Base-by-base conservation (phyloP, 2,797 vertebrate species). In the Siniperca obscura region DNA sequence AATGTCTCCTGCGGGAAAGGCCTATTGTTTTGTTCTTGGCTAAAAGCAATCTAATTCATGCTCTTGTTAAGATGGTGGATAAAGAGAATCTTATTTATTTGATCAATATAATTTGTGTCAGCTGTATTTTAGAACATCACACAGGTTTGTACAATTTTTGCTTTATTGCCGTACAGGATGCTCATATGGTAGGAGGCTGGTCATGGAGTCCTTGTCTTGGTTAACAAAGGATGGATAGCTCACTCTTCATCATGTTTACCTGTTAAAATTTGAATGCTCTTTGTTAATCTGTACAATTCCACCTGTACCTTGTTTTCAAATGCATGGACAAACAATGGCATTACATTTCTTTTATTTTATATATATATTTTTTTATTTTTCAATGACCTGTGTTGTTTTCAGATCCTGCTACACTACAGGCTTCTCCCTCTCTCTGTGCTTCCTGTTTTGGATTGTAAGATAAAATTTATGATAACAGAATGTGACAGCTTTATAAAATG, bases 401-500 rank as follows among this genome's bases (percentile, higher is more conserved):
- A 30, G 38, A 70, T 87, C 61, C 38, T n/a, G 34, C 74, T 78
- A 12, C 40, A 42, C 30, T 30, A 3, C 76, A 77, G 70, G 67
- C 65, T 46, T 30, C 30, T 30, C 30, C 30, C 3, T 30, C 30
- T 57, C 70, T 75, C 76, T 70, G 65, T 77, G 69, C 34, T 64
- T 82, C 65, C 46, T 75, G 56, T 83, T 83, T 56, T 68, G 55
- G 69, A 89, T 74, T 89, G 90, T 89, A 88, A 90, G 53, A 87
- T 86, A 88, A 83, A 77, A 86, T 87, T 87, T 76, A 85, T 74
- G 76, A 76, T 80, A 44, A 83, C 53, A 64, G 86, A 93, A 91
- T 91, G 86, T 87, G 76, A 86, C 72, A 82, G 84, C 92, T 93
- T 91, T 91, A 89, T 84, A 85, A 85, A 90, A 87, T 83, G 75